phyloP scores from a whole-genome alignment of 2,888 invertebrate genomes.

The Polymixis lichenea region DNA sequence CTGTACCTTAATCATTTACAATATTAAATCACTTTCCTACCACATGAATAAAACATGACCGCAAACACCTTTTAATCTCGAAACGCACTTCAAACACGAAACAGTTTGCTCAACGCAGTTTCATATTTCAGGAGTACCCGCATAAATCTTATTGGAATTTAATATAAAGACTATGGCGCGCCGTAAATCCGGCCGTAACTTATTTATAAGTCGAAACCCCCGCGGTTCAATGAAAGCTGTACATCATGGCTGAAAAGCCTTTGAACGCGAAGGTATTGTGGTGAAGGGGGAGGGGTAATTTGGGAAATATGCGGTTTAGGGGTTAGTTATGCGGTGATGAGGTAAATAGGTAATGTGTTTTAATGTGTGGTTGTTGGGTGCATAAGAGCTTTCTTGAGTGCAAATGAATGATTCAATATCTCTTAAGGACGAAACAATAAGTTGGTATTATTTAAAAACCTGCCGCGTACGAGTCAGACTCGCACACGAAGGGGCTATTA shows the following conservation, averaged over 20 bases:
- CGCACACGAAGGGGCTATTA: too few species aligned
- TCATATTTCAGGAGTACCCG: slow-evolving; percentile 65
- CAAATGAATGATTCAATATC: neutral
- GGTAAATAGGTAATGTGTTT: slow-evolving; percentile 49
- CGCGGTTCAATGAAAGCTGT: slow-evolving; percentile 77
- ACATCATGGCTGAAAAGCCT: slow-evolving; percentile 74
- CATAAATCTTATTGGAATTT: slow-evolving; percentile 85
- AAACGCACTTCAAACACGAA: slow-evolving; percentile 43
- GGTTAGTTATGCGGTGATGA: slow-evolving; percentile 49
- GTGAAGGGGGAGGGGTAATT: slow-evolving; percentile 1
- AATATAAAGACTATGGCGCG: slow-evolving; percentile 80
- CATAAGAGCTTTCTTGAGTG: neutral
- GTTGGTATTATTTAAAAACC: too few species aligned
- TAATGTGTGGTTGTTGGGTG: slow-evolving; percentile 37
- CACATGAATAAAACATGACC: slow-evolving; percentile 38
- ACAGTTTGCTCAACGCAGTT: slow-evolving; percentile 45
- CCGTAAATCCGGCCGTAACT: slow-evolving; percentile 83
- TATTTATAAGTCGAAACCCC: slow-evolving; percentile 79
- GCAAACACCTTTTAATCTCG: slow-evolving; percentile 31
- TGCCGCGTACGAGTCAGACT: too few species aligned
- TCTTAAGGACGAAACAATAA: too few species aligned
- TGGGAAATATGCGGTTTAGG: slow-evolving; percentile 20
- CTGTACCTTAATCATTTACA: neutral
- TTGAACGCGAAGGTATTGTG: slow-evolving; percentile 64
- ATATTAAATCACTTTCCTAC: neutral